A percentile compares a stretch with the other conserved stretches of the same genome.
phyloP scores from a whole-genome alignment of 2,797 vertebrate species.

The Poecilia velifera region DNA sequence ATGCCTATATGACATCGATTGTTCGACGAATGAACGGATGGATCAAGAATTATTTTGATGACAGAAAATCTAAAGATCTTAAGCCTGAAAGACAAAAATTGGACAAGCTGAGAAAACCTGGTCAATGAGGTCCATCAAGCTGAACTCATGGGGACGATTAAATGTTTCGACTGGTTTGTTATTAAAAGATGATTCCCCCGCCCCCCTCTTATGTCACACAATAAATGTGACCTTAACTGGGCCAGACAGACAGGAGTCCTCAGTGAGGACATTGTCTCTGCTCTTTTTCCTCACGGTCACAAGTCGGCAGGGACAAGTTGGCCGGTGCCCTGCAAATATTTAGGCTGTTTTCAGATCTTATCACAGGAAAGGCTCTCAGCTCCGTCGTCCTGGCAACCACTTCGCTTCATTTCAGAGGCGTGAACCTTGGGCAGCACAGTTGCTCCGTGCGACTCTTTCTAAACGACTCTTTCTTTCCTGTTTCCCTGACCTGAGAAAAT shows the following conservation, averaged over 20 bases:
- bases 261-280: background rate
- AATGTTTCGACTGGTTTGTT: background rate
- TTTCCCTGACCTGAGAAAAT: background rate
- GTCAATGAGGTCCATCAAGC: background rate
- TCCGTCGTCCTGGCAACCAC: background rate
- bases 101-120: background rate
- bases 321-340: background rate
- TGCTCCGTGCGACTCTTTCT: background rate
- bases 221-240: background rate
- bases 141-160: background rate
- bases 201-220: background rate
- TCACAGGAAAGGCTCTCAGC: background rate
- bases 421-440: background rate
- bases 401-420: background rate
- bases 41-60: background rate
- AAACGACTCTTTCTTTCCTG: background rate
- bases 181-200: background rate
- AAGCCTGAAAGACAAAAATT: background rate
- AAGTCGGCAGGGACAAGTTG: background rate
- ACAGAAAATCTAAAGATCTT: background rate
- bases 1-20: background rate
- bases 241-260: background rate
- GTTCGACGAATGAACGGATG: background rate
- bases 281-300: background rate
- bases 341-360: conserved; percentile 1